Percentiles rank a stretch among this genome's conserved stretches.
These are phyloP conservation scores for Neogale vison DNA, from an alignment of 2,113 vertebrate species.

Conservation along the genomic window DNA sequence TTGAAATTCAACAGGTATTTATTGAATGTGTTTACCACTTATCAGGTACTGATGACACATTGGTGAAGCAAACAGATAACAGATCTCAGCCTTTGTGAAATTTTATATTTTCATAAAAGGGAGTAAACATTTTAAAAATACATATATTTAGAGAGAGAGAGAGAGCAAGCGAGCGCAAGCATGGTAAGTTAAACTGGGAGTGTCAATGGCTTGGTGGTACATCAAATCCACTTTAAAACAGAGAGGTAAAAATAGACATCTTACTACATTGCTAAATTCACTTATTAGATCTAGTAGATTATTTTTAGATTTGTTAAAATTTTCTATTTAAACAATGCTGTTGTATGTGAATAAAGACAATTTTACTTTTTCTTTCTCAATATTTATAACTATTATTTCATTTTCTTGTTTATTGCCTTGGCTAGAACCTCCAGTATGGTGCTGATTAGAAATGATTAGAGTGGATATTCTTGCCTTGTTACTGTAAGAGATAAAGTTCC, in stretches of 20 bases:
- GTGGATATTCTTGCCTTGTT: background rate
- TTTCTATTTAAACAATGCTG: background rate
- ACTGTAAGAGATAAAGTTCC: background rate
- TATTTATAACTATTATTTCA: background rate
- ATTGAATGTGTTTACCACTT: background rate
- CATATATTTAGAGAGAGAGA: background rate
- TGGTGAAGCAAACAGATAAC: background rate
- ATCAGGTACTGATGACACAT: background rate
- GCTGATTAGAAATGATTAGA: background rate
- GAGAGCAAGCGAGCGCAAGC: background rate
- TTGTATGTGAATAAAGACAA: background rate
- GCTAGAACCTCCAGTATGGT: background rate
- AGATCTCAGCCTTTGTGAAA: background rate
- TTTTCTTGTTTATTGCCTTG: background rate
- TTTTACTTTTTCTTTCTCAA: background rate
- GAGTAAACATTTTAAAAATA: background rate
- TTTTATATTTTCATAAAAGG: background rate
- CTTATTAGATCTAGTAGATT: background rate
- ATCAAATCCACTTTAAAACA: background rate
- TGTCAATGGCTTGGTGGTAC: background rate
- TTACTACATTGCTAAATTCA: background rate
- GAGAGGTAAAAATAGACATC: background rate
- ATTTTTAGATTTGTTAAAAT: background rate
- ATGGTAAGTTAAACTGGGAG: background rate
- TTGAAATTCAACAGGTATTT: slow-evolving; percentile 3